Evolutionary conservation across 2,797 vertebrate genomes (phyloP).

Genomic region (Sebastes trivittatus): DNA sequence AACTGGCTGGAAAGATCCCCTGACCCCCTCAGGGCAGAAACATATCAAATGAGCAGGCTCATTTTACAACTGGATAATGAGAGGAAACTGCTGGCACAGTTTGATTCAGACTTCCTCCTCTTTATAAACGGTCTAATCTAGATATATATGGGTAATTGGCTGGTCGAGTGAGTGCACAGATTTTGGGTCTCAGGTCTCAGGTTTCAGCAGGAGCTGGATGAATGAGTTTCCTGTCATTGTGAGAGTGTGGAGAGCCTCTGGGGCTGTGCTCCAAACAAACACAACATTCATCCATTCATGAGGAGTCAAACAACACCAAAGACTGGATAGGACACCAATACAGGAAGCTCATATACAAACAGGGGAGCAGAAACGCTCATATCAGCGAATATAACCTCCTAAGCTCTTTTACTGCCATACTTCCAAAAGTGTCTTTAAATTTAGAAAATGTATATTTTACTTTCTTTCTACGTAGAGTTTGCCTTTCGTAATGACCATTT

Average conservation of each 20-base stretch:
- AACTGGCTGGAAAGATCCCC: slow-evolving; percentile 28
- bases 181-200: slow-evolving; percentile 34
- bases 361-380: not conserved
- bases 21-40: slow-evolving; percentile 21
- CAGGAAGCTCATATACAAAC: slow-evolving; percentile 1
- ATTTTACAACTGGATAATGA: slow-evolving; percentile 54
- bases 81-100: slow-evolving; percentile 50
- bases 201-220: slow-evolving; percentile 50
- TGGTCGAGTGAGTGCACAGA: slow-evolving; percentile 51
- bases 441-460: not conserved
- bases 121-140: slow-evolving; percentile 47
- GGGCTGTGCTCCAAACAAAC: slow-evolving; percentile 36
- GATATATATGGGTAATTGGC: slow-evolving; percentile 53
- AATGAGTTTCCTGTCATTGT: slow-evolving; percentile 57
- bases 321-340: not conserved
- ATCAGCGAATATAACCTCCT: not conserved
- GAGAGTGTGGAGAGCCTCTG: slow-evolving; percentile 27
- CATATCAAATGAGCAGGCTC: slow-evolving; percentile 38
- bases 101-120: slow-evolving; percentile 52
- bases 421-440: not conserved
- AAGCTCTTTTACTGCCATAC: not conserved
- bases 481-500: no score
- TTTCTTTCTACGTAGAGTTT: no score
- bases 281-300: slow-evolving; percentile 25
- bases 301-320: not conserved